Conservation (phyloP, 1,140 invertebrate genomes). For the Sminthurinus signatus region DNA sequence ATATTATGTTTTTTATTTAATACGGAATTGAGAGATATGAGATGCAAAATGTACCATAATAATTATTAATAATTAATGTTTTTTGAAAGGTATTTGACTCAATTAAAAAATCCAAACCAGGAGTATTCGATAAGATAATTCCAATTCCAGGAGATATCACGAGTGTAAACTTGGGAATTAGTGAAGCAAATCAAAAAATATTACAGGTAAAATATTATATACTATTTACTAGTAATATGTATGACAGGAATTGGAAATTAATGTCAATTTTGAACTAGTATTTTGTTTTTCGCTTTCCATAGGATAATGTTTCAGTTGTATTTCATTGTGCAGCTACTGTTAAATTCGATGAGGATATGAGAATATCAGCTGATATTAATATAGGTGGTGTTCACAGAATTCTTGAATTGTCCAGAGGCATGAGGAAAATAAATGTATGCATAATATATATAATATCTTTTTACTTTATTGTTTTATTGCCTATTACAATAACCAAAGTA, state of each 20-base stretch:
- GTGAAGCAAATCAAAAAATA: too few species aligned
- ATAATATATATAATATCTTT: too few species aligned
- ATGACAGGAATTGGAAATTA: too few species aligned
- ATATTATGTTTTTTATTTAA: conserved; percentile 24
- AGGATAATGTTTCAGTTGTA: conserved; percentile 68
- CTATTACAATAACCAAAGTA: too few species aligned
- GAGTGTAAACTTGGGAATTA: conserved; percentile 49
- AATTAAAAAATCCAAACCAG: conserved; percentile 47
- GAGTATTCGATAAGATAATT: conserved; percentile 62
- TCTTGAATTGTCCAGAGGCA: conserved; percentile 55
- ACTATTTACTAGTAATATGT: too few species aligned
- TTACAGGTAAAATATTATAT: too few species aligned
- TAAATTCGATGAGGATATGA: conserved; percentile 83
- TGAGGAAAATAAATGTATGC: too few species aligned
- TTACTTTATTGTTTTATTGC: too few species aligned
- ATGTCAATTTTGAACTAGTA: too few species aligned
- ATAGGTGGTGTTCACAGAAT: conserved; percentile 59
- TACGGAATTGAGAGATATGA: not conserved
- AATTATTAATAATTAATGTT: too few species aligned
- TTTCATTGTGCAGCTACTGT: conserved; percentile 93
- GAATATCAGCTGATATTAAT: conserved; percentile 58
- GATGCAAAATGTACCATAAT: conserved; percentile 23
- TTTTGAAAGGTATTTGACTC: conserved; percentile 42
- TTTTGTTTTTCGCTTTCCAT: conserved; percentile 54
- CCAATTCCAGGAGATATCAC: conserved; percentile 54